These are phyloP conservation scores for Patagioenas fasciata DNA, from an alignment of 2,113 vertebrate genomes.

Conservation along the genomic window DNA sequence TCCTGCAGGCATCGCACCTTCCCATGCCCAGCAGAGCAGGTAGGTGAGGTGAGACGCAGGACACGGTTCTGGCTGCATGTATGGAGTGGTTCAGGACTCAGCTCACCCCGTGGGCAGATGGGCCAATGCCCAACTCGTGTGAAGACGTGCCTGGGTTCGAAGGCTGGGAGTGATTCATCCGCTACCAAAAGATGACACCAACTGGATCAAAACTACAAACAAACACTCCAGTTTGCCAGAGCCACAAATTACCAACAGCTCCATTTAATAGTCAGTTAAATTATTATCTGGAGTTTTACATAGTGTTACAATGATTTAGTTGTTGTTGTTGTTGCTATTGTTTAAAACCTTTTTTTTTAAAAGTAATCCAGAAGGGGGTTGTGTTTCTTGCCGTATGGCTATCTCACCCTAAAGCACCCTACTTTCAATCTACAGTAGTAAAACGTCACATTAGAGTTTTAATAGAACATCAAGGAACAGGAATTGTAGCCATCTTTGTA, in stretches of 20 bases:
- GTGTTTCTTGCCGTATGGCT: slow-evolving; percentile 16
- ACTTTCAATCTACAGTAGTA: slow-evolving; percentile 66
- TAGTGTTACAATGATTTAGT: slow-evolving; percentile 60
- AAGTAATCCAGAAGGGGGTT: slow-evolving; percentile 60
- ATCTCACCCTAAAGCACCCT: slow-evolving; percentile 45
- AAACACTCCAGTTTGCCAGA: slow-evolving; percentile 52
- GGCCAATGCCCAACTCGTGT: slow-evolving; percentile 12
- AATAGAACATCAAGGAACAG: slow-evolving; percentile 72
- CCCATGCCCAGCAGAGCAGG: rapidly evolving
- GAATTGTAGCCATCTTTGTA: slow-evolving; percentile 57
- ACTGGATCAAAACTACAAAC: slow-evolving; percentile 37
- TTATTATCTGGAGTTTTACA: slow-evolving; percentile 70
- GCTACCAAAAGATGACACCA: slow-evolving; percentile 33
- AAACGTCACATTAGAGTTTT: slow-evolving; percentile 67
- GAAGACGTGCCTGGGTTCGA: not conserved
- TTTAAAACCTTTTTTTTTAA: slow-evolving; percentile 51
- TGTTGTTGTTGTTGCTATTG: not conserved
- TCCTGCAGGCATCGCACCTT: not conserved
- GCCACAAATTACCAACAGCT: slow-evolving; percentile 68
- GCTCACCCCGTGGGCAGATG: not conserved
- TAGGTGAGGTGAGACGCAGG: rapidly evolving
- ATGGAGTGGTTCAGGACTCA: not conserved
- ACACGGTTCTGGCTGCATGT: rapidly evolving
- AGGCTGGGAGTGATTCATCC: not conserved
- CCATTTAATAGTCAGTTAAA: slow-evolving; percentile 76